Percentiles rank a stretch among this genome's conserved stretches.
Evolutionary conservation across 2,113 vertebrate genomes (phyloP).

Genomic region (Tyto alba): DNA sequence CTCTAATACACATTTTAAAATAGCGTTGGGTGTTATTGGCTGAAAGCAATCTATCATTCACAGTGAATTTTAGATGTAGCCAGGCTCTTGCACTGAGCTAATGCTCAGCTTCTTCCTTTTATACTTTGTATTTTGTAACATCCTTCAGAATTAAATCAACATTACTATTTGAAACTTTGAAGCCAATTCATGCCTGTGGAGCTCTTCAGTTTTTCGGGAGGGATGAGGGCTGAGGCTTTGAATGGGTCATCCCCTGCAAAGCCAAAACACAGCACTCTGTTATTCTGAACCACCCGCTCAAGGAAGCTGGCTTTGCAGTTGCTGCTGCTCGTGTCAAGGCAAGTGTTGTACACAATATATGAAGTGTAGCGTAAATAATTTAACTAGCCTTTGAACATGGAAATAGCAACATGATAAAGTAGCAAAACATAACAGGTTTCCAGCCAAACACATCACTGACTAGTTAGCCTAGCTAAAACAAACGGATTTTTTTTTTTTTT

Average conservation of each 20-base stretch:
- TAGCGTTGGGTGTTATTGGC: not conserved
- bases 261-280: not conserved
- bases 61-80: slow-evolving; percentile 2
- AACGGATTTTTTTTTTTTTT: not conserved
- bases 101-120: not conserved
- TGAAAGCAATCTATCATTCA: slow-evolving; percentile 11
- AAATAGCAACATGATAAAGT: slow-evolving; percentile 47
- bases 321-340: slow-evolving; percentile 26
- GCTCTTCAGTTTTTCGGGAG: not conserved
- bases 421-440: slow-evolving; percentile 40
- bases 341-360: slow-evolving; percentile 51
- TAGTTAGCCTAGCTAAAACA: slow-evolving; percentile 17
- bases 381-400: slow-evolving; percentile 55
- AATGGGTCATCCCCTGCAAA: not conserved
- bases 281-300: not conserved
- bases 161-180: not conserved
- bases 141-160: not conserved
- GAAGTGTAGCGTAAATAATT: slow-evolving; percentile 61
- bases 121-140: not conserved
- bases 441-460: slow-evolving; percentile 31
- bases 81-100: not conserved
- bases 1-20: slow-evolving; percentile 11
- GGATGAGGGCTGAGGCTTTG: not conserved
- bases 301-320: slow-evolving; percentile 9
- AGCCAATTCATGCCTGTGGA: not conserved